Conservation (phyloP, 2,888 invertebrate genomes). For the Dasypolia templi region DNA sequence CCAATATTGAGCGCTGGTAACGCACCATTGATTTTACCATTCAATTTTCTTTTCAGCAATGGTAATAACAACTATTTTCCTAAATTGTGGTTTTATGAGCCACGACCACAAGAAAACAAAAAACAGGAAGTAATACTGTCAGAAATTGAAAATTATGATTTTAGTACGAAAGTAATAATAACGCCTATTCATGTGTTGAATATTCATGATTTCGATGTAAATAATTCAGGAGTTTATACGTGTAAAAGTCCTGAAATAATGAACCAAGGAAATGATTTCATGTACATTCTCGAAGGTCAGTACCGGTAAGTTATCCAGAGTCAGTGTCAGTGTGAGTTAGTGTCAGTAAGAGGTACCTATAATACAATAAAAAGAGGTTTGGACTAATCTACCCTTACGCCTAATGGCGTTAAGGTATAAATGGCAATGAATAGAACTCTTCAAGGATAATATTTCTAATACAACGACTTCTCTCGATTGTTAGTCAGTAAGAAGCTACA, state of each 20-base stretch:
- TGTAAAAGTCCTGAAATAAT: conserved; percentile 55
- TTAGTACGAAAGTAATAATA: conserved; percentile 36
- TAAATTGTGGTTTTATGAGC: conserved; percentile 67
- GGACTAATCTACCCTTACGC: not conserved
- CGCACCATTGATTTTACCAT: too few relatives aligned
- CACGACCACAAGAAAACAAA: conserved; percentile 60
- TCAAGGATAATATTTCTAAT: not conserved
- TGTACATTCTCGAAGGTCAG: conserved; percentile 63
- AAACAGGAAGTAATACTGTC: conserved; percentile 29
- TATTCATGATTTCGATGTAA: conserved; percentile 61
- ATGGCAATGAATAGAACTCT: not conserved
- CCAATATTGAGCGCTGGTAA: too few relatives aligned
- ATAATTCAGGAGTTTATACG: conserved; percentile 70
- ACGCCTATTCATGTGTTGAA: conserved; percentile 62
- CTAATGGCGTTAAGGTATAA: not conserved
- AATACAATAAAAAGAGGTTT: not conserved
- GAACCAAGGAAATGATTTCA: conserved; percentile 33
- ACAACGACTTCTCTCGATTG: not conserved
- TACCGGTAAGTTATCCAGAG: too few relatives aligned
- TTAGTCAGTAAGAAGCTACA: not conserved
- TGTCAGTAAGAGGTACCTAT: too few relatives aligned
- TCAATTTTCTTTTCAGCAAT: conserved; percentile 44
- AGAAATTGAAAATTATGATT: conserved; percentile 36
- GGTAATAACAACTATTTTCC: conserved; percentile 50
- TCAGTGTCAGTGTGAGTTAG: too few relatives aligned